Evolutionary conservation across 2,797 vertebrate genomes (phyloP).

Genomic region (Danio tinwini): DNA sequence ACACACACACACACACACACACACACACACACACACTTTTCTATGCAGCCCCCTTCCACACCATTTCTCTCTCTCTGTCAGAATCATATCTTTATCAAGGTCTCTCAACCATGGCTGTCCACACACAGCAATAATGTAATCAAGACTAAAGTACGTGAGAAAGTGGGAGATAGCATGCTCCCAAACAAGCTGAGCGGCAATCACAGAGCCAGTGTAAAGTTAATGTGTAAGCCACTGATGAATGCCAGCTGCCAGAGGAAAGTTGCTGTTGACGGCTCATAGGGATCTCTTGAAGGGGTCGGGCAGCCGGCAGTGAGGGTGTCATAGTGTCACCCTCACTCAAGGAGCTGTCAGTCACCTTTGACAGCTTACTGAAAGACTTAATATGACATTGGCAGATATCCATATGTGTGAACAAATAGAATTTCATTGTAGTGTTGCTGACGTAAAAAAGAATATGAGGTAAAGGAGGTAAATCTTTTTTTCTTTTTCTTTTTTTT

Average conservation of each 20-base stretch:
- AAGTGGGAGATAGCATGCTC: conserved; percentile 83
- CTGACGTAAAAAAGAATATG: background rate
- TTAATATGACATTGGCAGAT: conserved; percentile 7
- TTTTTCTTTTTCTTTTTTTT: too few species aligned
- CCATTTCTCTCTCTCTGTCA: conserved; percentile 68
- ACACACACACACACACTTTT: conserved; percentile 19
- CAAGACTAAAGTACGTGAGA: conserved; percentile 92
- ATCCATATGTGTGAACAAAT: conserved; percentile 7
- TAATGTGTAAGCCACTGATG: conserved; percentile 79
- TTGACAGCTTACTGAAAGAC: background rate
- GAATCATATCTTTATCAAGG: conserved; percentile 91
- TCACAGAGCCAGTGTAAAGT: conserved; percentile 76
- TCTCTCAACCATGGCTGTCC: conserved; percentile 84
- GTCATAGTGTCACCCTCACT: conserved; percentile 57
- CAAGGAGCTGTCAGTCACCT: conserved; percentile 30
- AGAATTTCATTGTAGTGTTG: background rate
- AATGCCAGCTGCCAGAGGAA: conserved; percentile 43
- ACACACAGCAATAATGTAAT: conserved; percentile 85
- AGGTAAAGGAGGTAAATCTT: background rate
- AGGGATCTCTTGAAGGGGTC: conserved; percentile 17
- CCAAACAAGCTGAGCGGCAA: conserved; percentile 81
- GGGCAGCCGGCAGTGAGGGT: conserved; percentile 61
- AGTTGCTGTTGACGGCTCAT: conserved; percentile 48
- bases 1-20: conserved; percentile 13
- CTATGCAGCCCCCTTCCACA: conserved; percentile 38